A percentile compares a stretch with the other conserved stretches of the same genome.
Evolutionary conservation across 23 tunicate species (phyloP).

Genomic region (Trididemnum nubilum): DNA sequence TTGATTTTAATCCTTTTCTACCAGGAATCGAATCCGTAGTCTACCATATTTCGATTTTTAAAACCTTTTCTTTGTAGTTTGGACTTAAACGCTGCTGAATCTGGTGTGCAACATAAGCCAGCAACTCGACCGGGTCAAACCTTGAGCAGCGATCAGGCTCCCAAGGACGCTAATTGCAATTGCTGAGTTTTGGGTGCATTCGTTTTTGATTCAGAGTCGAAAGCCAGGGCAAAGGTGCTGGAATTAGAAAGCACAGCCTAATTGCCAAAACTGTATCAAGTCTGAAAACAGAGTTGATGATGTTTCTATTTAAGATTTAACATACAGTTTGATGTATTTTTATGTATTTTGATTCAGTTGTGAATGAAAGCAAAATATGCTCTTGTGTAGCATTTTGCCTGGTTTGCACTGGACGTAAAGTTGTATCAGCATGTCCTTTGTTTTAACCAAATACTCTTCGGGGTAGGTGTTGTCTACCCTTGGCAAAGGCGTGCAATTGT

Average conservation of each 20-base stretch:
- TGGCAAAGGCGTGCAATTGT: too few species aligned
- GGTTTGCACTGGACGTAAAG: too few species aligned
- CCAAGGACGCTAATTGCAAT: conserved; percentile 66
- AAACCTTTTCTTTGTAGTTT: conserved; percentile 55
- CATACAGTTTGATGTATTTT: background rate
- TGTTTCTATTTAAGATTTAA: conserved; percentile 1
- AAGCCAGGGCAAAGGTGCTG: background rate
- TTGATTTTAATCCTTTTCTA: too few species aligned
- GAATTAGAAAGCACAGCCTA: background rate
- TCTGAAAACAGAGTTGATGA: background rate
- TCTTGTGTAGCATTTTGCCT: too few species aligned
- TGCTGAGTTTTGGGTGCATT: conserved; percentile 45
- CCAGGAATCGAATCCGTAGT: too few species aligned
- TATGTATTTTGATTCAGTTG: too few species aligned
- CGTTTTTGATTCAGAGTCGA: background rate
- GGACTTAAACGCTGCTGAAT: conserved; percentile 98
- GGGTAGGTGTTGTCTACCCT: too few species aligned
- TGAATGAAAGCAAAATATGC: too few species aligned
- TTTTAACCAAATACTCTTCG: too few species aligned
- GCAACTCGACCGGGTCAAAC: conserved; percentile 68
- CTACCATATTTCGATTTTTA: too few species aligned
- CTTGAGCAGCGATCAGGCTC: conserved; percentile 72
- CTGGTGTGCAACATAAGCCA: conserved; percentile 98
- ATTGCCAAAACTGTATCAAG: background rate
- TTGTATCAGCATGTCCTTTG: too few species aligned